These are phyloP conservation scores for Lerema accius DNA, from an alignment of 1,140 invertebrate species.

Conservation along the genomic window DNA sequence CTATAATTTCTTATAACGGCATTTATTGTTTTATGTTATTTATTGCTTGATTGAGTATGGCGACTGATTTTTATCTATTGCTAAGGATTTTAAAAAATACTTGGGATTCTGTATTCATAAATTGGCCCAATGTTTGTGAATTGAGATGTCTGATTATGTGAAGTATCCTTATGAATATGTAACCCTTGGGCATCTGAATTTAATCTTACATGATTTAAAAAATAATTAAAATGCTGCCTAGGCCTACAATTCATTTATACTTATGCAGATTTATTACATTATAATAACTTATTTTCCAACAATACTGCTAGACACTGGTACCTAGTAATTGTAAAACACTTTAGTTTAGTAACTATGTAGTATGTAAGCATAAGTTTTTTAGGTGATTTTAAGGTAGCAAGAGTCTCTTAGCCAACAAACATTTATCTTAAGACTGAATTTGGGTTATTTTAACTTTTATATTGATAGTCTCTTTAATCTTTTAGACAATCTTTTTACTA, in stretches of 20 bases:
- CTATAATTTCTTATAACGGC: slow-evolving; percentile 26
- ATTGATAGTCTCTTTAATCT: neutral
- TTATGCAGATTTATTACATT: neutral
- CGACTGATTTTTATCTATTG: neutral
- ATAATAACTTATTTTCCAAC: neutral
- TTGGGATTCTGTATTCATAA: too few relatives aligned
- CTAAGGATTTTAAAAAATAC: slow-evolving; percentile 6
- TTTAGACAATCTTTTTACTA: neutral
- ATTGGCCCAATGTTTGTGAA: too few relatives aligned
- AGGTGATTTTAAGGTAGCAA: slow-evolving; percentile 8
- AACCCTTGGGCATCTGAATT: too few relatives aligned
- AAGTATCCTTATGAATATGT: too few relatives aligned
- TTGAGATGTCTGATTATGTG: too few relatives aligned
- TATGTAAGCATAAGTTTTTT: slow-evolving; percentile 13
- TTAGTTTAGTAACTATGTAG: slow-evolving; percentile 8
- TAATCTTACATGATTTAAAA: too few relatives aligned
- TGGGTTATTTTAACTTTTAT: slow-evolving; percentile 8
- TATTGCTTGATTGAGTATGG: slow-evolving; percentile 32
- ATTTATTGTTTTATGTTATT: slow-evolving; percentile 36
- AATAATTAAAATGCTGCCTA: too few relatives aligned
- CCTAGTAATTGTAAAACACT: slow-evolving; percentile 1
- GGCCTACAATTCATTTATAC: too few relatives aligned
- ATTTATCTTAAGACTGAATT: slow-evolving; percentile 21
- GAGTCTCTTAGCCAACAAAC: slow-evolving; percentile 1
- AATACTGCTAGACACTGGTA: neutral